phyloP scores from a whole-genome alignment of 37 sponge, comb jelly and placozoan species.

The Halisarca cf. caerulea region DNA sequence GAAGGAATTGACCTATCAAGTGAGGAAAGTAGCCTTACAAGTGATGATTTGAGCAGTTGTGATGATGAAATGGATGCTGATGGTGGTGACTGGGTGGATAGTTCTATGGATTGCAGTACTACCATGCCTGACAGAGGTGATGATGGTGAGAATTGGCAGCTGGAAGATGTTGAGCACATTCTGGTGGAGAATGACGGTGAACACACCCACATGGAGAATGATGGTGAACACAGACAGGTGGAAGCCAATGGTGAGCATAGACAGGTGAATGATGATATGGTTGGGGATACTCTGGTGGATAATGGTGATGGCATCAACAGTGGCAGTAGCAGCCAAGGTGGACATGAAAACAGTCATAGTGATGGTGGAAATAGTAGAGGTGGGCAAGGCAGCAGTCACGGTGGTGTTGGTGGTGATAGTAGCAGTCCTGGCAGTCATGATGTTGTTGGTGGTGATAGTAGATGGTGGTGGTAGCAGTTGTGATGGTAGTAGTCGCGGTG shows the following conservation, averaged over 20 bases:
- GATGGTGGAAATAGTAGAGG: neutral
- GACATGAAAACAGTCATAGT: neutral
- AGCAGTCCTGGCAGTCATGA: neutral
- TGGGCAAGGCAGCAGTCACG: neutral
- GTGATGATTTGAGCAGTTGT: no score
- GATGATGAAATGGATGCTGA: neutral
- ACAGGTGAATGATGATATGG: neutral
- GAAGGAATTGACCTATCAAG: no score
- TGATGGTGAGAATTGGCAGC: neutral
- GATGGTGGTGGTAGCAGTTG: no score
- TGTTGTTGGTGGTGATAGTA: neutral
- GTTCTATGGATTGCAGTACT: no score
- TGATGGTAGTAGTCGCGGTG: no score
- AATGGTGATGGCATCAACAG: neutral
- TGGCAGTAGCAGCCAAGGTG: neutral
- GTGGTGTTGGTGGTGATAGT: neutral
- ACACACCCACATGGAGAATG: no score
- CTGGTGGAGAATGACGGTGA: no score
- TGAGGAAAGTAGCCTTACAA: no score
- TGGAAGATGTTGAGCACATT: neutral
- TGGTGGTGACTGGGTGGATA: neutral
- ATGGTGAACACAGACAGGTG: no score
- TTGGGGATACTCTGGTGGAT: neutral
- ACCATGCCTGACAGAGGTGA: neutral
- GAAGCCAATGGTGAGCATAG: no score